These are phyloP conservation scores for Spizaetus ornatus DNA, from an alignment of 2,113 vertebrate genomes.

Conservation along the genomic window DNA sequence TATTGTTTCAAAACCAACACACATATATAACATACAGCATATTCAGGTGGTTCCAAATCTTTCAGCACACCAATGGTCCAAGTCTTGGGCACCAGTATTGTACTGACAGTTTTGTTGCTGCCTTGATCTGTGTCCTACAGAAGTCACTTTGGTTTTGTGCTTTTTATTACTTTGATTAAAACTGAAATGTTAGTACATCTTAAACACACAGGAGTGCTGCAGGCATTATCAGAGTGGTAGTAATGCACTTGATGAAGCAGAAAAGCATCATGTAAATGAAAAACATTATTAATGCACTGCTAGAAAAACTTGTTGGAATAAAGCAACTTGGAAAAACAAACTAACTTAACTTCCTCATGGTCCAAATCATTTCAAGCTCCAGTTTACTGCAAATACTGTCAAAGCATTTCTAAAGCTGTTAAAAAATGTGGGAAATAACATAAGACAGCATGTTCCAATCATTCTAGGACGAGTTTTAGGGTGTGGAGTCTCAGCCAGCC, in stretches of 20 bases:
- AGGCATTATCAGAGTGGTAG: background rate
- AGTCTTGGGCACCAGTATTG: background rate
- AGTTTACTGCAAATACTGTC: background rate
- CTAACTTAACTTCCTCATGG: background rate
- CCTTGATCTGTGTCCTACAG: background rate
- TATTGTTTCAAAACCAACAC: background rate
- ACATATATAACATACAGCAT: fast-evolving
- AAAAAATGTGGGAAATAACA: background rate
- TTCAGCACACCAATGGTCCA: background rate
- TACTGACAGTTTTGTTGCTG: background rate
- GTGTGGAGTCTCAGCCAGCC: background rate
- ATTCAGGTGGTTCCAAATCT: background rate
- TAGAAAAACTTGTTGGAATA: background rate
- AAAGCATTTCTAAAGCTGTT: background rate
- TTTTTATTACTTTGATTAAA: background rate
- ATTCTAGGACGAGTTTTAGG: background rate
- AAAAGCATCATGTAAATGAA: background rate
- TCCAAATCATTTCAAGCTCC: background rate
- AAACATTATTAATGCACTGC: background rate
- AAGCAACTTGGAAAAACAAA: background rate
- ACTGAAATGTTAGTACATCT: background rate
- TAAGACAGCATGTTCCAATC: background rate
- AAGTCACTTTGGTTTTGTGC: background rate
- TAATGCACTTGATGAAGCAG: background rate
- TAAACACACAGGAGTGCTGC: background rate